A percentile compares a stretch with the other conserved stretches of the same genome.
phyloP scores from a whole-genome alignment of 2,888 invertebrate species.

The Chrysodeixis includens region DNA sequence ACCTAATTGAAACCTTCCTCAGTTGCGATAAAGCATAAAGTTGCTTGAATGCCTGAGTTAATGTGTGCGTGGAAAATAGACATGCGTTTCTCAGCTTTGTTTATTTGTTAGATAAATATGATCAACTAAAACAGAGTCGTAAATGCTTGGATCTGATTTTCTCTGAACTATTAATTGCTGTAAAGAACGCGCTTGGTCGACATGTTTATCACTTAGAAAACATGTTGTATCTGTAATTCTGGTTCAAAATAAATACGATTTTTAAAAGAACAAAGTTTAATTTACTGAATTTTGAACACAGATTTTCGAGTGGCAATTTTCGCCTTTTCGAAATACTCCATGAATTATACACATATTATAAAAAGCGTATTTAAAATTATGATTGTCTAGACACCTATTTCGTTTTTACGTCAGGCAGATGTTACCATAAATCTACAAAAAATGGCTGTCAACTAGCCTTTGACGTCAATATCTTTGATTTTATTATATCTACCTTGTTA shows the following conservation, averaged over 20 bases:
- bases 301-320: no score
- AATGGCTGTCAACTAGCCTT: no score
- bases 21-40: constrained; percentile 7
- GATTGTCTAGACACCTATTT: not conserved
- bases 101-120: constrained; percentile 13
- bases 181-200: not conserved
- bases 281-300: not conserved
- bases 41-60: not conserved
- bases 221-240: not conserved
- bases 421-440: not conserved
- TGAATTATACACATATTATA: not conserved
- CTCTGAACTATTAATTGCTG: not conserved
- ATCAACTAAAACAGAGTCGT: constrained; percentile 3
- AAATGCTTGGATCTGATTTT: not conserved
- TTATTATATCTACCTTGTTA: no score
- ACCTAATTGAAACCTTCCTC: constrained; percentile 11
- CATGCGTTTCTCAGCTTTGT: constrained; percentile 8
- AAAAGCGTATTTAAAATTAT: not conserved
- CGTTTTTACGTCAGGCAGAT: not conserved
- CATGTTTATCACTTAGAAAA: not conserved
- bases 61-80: constrained; percentile 5
- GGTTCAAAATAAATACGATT: not conserved
- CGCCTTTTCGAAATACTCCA: not conserved
- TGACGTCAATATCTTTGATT: no score
- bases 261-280: not conserved